These are phyloP conservation scores for Actinia equina DNA, from an alignment of 64 coral and sea anemone genomes.

Conservation along the genomic window DNA sequence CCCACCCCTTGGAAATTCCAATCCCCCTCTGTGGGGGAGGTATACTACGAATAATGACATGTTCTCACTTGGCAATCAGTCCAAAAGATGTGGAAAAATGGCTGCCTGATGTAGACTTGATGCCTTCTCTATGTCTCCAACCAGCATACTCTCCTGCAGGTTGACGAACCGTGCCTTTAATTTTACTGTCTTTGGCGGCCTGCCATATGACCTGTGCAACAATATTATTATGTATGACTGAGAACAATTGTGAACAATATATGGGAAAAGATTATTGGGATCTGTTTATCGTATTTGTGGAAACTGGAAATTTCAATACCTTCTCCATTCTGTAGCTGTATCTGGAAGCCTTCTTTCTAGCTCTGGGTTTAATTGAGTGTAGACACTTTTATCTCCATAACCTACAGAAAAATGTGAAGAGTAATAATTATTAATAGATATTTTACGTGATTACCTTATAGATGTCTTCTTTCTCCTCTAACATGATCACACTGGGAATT, in stretches of 20 bases:
- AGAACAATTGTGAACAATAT: too few relatives aligned
- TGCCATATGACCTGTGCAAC: constrained; percentile 70
- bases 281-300: not conserved
- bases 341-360: constrained; percentile 83
- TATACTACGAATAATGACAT: not conserved
- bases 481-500: too few relatives aligned
- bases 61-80: constrained; percentile 81
- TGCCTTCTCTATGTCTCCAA: constrained; percentile 69
- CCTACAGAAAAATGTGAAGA: constrained; percentile 28
- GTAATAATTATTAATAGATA: too few relatives aligned
- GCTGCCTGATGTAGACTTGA: constrained; percentile 78
- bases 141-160: constrained; percentile 59
- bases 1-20: too few relatives aligned
- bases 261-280: too few relatives aligned
- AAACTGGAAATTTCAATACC: constrained; percentile 18
- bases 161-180: constrained; percentile 73
- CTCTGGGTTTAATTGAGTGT: constrained; percentile 64
- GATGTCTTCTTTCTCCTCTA: too few relatives aligned
- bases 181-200: constrained; percentile 82
- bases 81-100: constrained; percentile 96
- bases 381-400: constrained; percentile 78
- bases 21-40: too few relatives aligned
- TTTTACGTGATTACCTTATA: too few relatives aligned
- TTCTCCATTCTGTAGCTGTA: constrained; percentile 94
- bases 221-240: not conserved